A percentile compares a stretch with the other conserved stretches of the same genome.
Conservation (phyloP, 2,888 invertebrate species). For the Malthinus flaveolus region DNA sequence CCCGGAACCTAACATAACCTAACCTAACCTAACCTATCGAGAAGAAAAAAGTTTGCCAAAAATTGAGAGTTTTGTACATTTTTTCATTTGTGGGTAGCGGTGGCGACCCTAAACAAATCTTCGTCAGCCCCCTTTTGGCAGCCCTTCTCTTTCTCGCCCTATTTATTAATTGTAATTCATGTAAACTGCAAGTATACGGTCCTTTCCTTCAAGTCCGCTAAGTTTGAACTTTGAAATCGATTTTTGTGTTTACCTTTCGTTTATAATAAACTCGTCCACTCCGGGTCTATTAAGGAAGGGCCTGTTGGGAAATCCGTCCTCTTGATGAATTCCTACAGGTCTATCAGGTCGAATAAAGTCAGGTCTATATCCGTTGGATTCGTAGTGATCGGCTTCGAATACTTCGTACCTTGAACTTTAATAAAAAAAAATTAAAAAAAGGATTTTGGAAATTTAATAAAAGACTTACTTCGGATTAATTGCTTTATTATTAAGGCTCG, state of each 20-base stretch:
- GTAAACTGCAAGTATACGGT: too few relatives aligned
- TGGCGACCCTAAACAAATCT: too few relatives aligned
- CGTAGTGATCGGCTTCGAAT: constrained; percentile 32
- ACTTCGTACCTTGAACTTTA: constrained; percentile 41
- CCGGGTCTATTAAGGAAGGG: constrained; percentile 27
- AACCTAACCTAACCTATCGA: too few relatives aligned
- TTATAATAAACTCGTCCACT: constrained; percentile 21
- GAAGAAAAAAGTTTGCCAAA: too few relatives aligned
- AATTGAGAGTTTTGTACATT: too few relatives aligned
- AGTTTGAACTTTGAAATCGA: background rate
- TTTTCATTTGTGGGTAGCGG: too few relatives aligned
- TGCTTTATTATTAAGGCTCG: background rate
- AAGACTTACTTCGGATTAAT: constrained; percentile 9
- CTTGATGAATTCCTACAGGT: constrained; percentile 30
- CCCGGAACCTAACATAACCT: too few relatives aligned
- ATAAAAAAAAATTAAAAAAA: constrained; percentile 25
- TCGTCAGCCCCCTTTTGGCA: too few relatives aligned
- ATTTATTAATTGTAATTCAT: too few relatives aligned
- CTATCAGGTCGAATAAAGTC: constrained; percentile 25
- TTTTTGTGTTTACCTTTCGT: constrained; percentile 27
- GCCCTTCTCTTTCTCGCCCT: too few relatives aligned
- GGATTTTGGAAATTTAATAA: too few relatives aligned
- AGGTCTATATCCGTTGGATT: constrained; percentile 9
- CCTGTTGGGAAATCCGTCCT: constrained; percentile 22
- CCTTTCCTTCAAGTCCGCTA: too few relatives aligned